Evolutionary conservation across 2,797 vertebrate species (phyloP).

Genomic region (Oreortyx pictus): DNA sequence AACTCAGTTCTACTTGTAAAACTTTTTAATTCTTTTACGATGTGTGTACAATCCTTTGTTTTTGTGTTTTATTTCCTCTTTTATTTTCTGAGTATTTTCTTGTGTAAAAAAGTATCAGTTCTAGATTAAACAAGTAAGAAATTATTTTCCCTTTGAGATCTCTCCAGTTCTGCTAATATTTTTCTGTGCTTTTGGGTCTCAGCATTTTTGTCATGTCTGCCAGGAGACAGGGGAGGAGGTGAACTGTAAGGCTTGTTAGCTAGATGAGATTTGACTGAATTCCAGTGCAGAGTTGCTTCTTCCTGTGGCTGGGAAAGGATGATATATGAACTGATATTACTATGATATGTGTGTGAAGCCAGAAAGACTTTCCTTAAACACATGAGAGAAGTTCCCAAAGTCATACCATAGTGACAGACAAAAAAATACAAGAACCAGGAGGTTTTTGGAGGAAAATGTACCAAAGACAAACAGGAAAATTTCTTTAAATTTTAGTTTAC

Average conservation of each 20-base stretch:
- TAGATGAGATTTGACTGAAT: background rate
- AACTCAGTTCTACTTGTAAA: background rate
- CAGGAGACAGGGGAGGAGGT: background rate
- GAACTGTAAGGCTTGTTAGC: constrained; percentile 10
- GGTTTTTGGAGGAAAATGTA: background rate
- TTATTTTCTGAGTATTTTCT: constrained; percentile 12
- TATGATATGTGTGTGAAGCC: background rate
- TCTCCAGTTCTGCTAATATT: constrained; percentile 13
- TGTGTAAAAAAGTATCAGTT: background rate
- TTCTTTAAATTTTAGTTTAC: background rate
- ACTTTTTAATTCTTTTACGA: background rate
- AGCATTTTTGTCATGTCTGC: constrained; percentile 16
- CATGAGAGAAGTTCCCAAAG: background rate
- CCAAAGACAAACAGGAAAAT: background rate
- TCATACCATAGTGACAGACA: background rate
- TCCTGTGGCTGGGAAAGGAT: background rate
- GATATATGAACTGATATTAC: background rate
- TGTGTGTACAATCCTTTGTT: background rate
- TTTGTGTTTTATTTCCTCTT: background rate
- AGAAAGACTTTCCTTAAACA: background rate
- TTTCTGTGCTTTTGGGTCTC: background rate
- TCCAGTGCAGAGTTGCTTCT: background rate
- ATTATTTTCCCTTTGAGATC: background rate
- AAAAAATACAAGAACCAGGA: background rate
- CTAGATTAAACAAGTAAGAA: constrained; percentile 23